Evolutionary conservation across 2,113 vertebrate species (phyloP).

Genomic region (Chaetodon trifascialis): DNA sequence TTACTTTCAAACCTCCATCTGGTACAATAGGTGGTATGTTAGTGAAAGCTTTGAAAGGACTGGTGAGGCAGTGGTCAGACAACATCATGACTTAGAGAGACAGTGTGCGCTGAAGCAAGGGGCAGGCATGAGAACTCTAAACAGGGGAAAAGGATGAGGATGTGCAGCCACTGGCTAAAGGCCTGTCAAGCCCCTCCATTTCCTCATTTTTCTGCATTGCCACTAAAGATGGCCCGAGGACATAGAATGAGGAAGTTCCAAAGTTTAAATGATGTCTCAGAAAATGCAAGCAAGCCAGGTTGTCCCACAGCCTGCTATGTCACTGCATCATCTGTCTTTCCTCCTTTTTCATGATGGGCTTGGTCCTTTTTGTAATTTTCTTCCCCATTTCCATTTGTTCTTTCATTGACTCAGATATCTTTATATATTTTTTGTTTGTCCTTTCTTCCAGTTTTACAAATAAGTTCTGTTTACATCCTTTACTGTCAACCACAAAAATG

Average conservation of each 20-base stretch:
- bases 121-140: conserved; percentile 23
- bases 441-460: not conserved
- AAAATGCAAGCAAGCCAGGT: conserved; percentile 11
- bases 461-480: not conserved
- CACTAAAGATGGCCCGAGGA: conserved; percentile 51
- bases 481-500: not conserved
- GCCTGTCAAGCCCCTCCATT: conserved; percentile 22
- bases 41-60: not conserved
- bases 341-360: not conserved
- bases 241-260: conserved; percentile 74
- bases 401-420: not conserved
- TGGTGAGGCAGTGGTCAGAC: not conserved
- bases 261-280: conserved; percentile 71
- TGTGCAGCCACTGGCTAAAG: not conserved
- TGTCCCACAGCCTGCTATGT: conserved; percentile 1
- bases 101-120: not conserved
- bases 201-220: conserved; percentile 63
- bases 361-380: not conserved
- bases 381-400: not conserved
- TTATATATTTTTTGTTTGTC: not conserved
- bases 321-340: not conserved
- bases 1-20: not conserved
- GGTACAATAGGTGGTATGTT: not conserved
- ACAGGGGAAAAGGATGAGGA: conserved; percentile 9
- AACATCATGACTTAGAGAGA: not conserved